These are phyloP conservation scores for Nomada flava DNA, from an alignment of 2,888 invertebrate species.

Conservation along the genomic window DNA sequence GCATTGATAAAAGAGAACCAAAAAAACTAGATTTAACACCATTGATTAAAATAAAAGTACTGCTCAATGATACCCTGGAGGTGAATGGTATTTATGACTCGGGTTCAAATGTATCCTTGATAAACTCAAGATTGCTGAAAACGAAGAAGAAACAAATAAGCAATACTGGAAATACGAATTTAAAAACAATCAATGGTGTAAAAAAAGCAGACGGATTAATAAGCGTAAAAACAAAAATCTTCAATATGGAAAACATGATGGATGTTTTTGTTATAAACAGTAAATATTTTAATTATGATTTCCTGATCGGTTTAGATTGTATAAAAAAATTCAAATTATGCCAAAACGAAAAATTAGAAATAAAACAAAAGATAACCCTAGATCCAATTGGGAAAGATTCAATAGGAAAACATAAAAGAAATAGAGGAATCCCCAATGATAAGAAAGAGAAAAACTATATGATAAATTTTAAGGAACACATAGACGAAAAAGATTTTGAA, in stretches of 20 bases:
- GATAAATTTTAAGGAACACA: slow-evolving; percentile 41
- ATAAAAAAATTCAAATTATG: slow-evolving; percentile 55
- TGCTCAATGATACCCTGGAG: slow-evolving; percentile 53
- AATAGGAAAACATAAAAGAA: slow-evolving; percentile 17
- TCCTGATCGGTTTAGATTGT: too few species aligned
- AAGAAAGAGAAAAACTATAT: slow-evolving; percentile 24
- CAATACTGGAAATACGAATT: slow-evolving; percentile 18
- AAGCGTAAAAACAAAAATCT: too few species aligned
- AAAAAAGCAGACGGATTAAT: too few species aligned
- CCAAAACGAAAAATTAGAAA: slow-evolving; percentile 55
- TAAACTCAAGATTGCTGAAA: slow-evolving; percentile 58
- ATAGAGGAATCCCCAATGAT: background rate
- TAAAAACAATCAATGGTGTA: slow-evolving; percentile 38
- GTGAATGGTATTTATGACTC: slow-evolving; percentile 61
- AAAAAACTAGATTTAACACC: slow-evolving; percentile 67
- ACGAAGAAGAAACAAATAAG: slow-evolving; percentile 32
- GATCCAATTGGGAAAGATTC: slow-evolving; percentile 23
- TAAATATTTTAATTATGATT: slow-evolving; percentile 54
- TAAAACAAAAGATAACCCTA: slow-evolving; percentile 27
- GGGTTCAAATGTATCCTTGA: slow-evolving; percentile 64
- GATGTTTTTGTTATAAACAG: slow-evolving; percentile 56
- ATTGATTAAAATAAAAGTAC: slow-evolving; percentile 64
- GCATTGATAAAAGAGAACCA: slow-evolving; percentile 47
- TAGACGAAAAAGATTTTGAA: slow-evolving; percentile 56
- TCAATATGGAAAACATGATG: slow-evolving; percentile 42